phyloP scores from a whole-genome alignment of 2,113 vertebrate genomes.

The Fregata magnificens region DNA sequence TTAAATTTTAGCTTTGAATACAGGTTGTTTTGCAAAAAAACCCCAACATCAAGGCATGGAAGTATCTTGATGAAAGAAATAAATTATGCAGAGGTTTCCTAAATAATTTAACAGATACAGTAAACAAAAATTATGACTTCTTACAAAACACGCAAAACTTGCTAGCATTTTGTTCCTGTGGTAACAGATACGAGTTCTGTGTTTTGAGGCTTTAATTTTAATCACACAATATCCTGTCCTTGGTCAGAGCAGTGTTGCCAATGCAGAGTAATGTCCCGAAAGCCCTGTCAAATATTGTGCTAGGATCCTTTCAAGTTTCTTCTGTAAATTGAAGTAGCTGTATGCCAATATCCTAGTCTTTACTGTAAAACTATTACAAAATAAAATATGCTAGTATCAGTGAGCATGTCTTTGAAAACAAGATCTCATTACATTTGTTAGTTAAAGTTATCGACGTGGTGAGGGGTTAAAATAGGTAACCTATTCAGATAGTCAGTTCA shows the following conservation, averaged over 20 bases:
- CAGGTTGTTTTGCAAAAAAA: not conserved
- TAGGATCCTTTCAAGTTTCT: not conserved
- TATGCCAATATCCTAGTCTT: not conserved
- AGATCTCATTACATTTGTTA: not conserved
- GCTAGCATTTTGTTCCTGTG: not conserved
- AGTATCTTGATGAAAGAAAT: not conserved
- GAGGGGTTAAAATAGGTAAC: not conserved
- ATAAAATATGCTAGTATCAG: not conserved
- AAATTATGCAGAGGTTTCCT: constrained; percentile 29
- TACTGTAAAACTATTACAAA: not conserved
- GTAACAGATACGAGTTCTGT: not conserved
- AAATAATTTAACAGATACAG: constrained; percentile 26
- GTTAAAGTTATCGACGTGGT: accelerated
- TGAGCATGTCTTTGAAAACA: not conserved
- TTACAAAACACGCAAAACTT: not conserved
- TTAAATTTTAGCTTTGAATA: not conserved
- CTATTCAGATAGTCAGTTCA: not conserved
- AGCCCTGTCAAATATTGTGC: not conserved
- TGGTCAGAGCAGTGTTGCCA: not conserved
- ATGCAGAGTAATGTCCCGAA: not conserved
- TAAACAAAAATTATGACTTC: constrained; percentile 1
- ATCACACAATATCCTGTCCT: not conserved
- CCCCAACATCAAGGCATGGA: not conserved
- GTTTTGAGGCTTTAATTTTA: not conserved
- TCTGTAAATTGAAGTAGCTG: not conserved